A percentile compares a stretch with the other conserved stretches of the same genome.
Evolutionary conservation across 53 echinoderm and acorn worm species (phyloP).

Genomic region (Echinarachnius parma): DNA sequence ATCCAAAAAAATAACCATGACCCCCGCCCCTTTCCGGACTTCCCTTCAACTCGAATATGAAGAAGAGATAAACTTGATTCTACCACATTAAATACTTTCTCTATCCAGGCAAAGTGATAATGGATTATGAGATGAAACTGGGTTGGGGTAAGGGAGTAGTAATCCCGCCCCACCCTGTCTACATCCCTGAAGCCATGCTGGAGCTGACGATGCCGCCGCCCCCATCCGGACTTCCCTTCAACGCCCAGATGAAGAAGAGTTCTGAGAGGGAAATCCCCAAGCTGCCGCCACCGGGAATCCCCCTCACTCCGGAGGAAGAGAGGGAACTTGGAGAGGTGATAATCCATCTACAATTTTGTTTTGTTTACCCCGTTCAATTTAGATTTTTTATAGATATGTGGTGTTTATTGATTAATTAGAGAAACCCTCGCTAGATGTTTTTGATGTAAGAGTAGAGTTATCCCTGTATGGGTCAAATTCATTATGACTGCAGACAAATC

Average conservation of each 20-base stretch:
- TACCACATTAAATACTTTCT: not conserved
- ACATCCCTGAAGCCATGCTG: conserved; percentile 95
- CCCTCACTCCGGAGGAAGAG: conserved; percentile 61
- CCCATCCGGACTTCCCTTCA: conserved; percentile 97
- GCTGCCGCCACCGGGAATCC: conserved; percentile 57
- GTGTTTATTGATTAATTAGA: too few relatives aligned
- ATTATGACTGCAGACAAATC: too few relatives aligned
- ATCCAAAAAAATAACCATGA: too few relatives aligned
- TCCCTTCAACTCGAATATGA: too few relatives aligned
- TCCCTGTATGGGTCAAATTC: too few relatives aligned
- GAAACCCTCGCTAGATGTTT: too few relatives aligned
- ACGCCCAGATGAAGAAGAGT: conserved; percentile 74
- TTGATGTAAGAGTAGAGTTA: too few relatives aligned
- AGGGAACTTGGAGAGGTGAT: conserved; percentile 55
- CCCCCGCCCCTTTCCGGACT: too few relatives aligned
- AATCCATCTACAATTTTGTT: conserved; percentile 1
- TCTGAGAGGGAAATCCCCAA: conserved; percentile 57
- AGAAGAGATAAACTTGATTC: not conserved
- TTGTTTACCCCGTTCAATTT: not conserved
- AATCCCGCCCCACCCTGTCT: conserved; percentile 95
- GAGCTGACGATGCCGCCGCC: conserved; percentile 94
- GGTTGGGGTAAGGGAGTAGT: conserved; percentile 98
- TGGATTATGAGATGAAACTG: conserved; percentile 96
- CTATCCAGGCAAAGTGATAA: conserved; percentile 68
- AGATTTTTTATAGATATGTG: too few relatives aligned